Evolutionary conservation across 1,140 invertebrate species (phyloP).

Genomic region (Diuraphis noxia): DNA sequence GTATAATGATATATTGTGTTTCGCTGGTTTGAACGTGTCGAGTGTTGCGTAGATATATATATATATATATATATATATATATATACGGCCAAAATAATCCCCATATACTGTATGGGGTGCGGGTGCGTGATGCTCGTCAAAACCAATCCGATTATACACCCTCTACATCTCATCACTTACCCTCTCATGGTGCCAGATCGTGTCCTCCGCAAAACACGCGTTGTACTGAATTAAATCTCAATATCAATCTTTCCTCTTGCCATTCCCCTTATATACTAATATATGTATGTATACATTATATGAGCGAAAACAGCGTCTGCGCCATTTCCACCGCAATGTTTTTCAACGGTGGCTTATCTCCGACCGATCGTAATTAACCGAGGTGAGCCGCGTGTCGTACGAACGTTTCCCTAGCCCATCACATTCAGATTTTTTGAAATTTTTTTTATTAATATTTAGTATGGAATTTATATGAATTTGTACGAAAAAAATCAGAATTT

Average conservation of each 20-base stretch:
- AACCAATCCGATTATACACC: constrained; percentile 40
- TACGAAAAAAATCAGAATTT: too few relatives aligned
- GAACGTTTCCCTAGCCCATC: too few relatives aligned
- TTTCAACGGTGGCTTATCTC: not conserved
- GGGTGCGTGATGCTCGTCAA: constrained; percentile 11
- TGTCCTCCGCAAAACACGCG: not conserved
- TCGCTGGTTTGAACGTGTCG: not conserved
- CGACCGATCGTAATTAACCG: not conserved
- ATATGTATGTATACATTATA: not conserved
- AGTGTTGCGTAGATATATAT: not conserved
- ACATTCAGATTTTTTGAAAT: too few relatives aligned
- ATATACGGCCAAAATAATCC: not conserved
- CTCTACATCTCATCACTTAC: not conserved
- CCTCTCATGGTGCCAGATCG: not conserved
- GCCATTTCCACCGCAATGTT: not conserved
- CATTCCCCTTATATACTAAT: not conserved
- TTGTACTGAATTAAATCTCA: constrained; percentile 1
- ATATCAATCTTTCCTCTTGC: not conserved
- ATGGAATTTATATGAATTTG: too few relatives aligned
- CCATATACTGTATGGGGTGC: not conserved
- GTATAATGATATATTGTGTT: not conserved
- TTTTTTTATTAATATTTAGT: too few relatives aligned
- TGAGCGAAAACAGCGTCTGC: not conserved
- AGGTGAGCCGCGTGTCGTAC: not conserved
- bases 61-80: too few relatives aligned